These are phyloP conservation scores for Crocodylus rhombifer DNA, from an alignment of 2,797 vertebrate species.

Conservation along the genomic window DNA sequence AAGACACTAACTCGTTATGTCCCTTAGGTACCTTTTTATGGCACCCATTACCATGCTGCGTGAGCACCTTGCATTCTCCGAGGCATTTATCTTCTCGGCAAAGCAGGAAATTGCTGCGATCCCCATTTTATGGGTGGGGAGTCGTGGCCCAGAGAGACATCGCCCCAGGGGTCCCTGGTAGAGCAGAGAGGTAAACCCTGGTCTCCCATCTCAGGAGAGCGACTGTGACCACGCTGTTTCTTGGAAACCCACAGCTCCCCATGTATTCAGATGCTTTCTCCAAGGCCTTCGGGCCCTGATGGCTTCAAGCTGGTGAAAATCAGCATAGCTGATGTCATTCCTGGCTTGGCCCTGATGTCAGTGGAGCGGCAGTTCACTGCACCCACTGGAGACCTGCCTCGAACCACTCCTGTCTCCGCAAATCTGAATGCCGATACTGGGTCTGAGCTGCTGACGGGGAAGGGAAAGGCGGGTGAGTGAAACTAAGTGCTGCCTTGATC, in stretches of 20 bases:
- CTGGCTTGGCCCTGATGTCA: not conserved
- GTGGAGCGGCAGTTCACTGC: not conserved
- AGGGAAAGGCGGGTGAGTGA: accelerated
- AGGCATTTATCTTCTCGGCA: not conserved
- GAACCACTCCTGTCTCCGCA: not conserved
- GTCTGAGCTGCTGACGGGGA: accelerated
- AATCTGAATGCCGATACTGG: accelerated
- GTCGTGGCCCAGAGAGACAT: not conserved
- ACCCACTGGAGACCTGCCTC: not conserved
- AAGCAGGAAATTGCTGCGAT: not conserved
- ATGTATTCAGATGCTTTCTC: not conserved
- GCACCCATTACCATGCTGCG: not conserved
- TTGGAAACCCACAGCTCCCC: not conserved
- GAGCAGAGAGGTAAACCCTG: not conserved
- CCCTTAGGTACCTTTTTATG: not conserved
- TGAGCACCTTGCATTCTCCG: not conserved
- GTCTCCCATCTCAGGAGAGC: not conserved
- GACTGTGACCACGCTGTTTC: not conserved
- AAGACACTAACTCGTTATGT: not conserved
- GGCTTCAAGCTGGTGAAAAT: no score
- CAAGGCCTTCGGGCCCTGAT: not conserved
- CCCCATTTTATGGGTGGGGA: not conserved
- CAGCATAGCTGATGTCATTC: not conserved
- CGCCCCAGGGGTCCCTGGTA: not conserved
- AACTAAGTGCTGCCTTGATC: accelerated